Evolutionary conservation across 2,797 vertebrate species (phyloP).

Genomic region (Carapus acus): DNA sequence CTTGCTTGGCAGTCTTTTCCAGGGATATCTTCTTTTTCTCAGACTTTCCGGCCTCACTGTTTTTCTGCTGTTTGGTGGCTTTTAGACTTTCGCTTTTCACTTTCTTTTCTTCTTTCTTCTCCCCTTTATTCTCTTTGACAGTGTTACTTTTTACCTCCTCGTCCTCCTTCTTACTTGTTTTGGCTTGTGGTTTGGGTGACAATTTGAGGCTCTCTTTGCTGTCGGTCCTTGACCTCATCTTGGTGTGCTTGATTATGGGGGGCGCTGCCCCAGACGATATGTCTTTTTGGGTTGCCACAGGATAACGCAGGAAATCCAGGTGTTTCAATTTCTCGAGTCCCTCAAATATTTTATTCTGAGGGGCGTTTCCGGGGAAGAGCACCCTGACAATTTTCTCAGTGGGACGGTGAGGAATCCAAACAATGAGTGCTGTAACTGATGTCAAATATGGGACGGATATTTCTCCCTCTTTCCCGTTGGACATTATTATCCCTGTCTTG

Average conservation of each 20-base stretch:
- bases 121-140: constrained; percentile 82
- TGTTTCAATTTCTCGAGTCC: constrained; percentile 96
- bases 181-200: constrained; percentile 80
- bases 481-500: constrained; percentile 91
- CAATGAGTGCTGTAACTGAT: constrained; percentile 94
- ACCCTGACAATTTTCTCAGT: constrained; percentile 95
- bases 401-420: constrained; percentile 94
- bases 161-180: constrained; percentile 84
- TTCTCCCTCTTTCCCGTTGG: constrained; percentile 95
- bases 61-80: constrained; percentile 79
- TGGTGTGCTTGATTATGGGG: constrained; percentile 86
- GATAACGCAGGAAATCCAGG: constrained; percentile 91
- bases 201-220: constrained; percentile 98
- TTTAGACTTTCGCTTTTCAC: constrained; percentile 79
- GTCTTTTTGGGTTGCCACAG: constrained; percentile 94
- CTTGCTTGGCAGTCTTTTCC: constrained; percentile 86
- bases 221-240: constrained; percentile 91
- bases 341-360: constrained; percentile 98
- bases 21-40: constrained; percentile 90
- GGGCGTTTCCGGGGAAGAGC: constrained; percentile 96
- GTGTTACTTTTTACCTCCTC: constrained; percentile 81
- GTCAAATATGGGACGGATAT: constrained; percentile 98
- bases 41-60: constrained; percentile 77
- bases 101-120: constrained; percentile 83
- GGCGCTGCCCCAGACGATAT: constrained; percentile 80